Conservation (phyloP, 2,113 vertebrate genomes). For the Amblyopsis rosae region DNA sequence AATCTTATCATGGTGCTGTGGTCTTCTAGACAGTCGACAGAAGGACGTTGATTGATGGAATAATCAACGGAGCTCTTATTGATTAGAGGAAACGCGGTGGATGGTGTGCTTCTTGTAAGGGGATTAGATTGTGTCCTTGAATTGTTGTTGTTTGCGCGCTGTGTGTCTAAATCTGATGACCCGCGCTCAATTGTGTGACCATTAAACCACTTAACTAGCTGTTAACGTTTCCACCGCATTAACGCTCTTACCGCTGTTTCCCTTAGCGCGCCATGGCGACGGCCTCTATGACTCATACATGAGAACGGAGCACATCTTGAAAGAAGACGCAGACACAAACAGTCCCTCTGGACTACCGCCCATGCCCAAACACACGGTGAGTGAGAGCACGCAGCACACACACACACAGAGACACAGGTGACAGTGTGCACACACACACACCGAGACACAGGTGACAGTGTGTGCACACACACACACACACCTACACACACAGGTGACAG, state of each 20-base stretch:
- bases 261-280: slow-evolving; percentile 85
- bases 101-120: not conserved
- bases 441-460: too few relatives aligned
- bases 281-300: slow-evolving; percentile 94
- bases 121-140: slow-evolving; percentile 31
- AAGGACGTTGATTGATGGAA: slow-evolving; percentile 23
- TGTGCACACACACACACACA: not conserved
- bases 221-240: not conserved
- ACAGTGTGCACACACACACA: too few relatives aligned
- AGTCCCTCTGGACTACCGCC: slow-evolving; percentile 84
- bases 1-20: slow-evolving; percentile 14
- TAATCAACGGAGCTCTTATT: slow-evolving; percentile 37
- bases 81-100: slow-evolving; percentile 5
- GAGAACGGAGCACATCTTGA: slow-evolving; percentile 91
- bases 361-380: slow-evolving; percentile 88
- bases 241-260: slow-evolving; percentile 18
- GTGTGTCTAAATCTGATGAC: not conserved
- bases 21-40: not conserved
- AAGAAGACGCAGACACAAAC: slow-evolving; percentile 82
- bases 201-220: not conserved
- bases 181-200: not conserved
- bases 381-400: slow-evolving; percentile 60
- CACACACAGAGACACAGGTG: not conserved
- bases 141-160: slow-evolving; percentile 2
- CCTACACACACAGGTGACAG: not conserved